A percentile compares a stretch with the other conserved stretches of the same genome.
Conservation (phyloP, 2,797 vertebrate species). For the Apogon talboti region DNA sequence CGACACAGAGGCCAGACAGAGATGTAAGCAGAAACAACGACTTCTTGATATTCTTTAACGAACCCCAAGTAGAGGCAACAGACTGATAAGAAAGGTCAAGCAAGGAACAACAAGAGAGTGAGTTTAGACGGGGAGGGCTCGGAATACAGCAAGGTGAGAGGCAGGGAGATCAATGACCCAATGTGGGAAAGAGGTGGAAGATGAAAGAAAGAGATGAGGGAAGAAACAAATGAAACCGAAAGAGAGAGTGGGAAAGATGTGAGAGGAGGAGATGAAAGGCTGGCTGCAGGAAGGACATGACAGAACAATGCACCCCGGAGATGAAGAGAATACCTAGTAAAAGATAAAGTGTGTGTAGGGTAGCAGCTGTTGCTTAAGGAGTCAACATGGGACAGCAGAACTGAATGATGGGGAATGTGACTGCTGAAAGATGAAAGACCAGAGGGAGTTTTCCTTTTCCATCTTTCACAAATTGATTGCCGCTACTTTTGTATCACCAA, state of each 20-base stretch:
- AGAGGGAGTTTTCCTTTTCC: conserved; percentile 3
- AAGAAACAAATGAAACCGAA: conserved; percentile 16
- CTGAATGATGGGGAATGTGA: conserved; percentile 32
- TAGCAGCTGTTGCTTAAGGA: conserved; percentile 44
- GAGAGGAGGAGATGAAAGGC: conserved; percentile 56
- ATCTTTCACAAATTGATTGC: conserved; percentile 19
- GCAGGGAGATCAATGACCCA: conserved; percentile 68
- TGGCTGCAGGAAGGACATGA: conserved; percentile 59
- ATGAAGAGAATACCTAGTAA: conserved; percentile 52
- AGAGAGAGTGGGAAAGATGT: conserved; percentile 47
- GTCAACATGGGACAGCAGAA: conserved; percentile 20
- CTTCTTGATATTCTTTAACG: conserved; percentile 60
- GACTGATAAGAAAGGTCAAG: conserved; percentile 59
- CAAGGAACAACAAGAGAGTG: conserved; percentile 23
- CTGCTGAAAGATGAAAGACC: conserved; percentile 23
- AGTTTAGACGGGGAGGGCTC: conserved; percentile 44
- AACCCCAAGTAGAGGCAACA: conserved; percentile 21
- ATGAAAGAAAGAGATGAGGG: conserved; percentile 53
- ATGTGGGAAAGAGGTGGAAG: conserved; percentile 63
- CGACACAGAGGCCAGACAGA: conserved; percentile 30
- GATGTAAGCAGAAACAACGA: conserved; percentile 30
- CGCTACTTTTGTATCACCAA: neutral
- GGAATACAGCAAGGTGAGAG: conserved; percentile 53
- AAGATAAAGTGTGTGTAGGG: conserved; percentile 36
- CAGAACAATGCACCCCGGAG: conserved; percentile 55